Evolutionary conservation across 2,888 invertebrate species (phyloP).

Genomic region (Morpho achilles): DNA sequence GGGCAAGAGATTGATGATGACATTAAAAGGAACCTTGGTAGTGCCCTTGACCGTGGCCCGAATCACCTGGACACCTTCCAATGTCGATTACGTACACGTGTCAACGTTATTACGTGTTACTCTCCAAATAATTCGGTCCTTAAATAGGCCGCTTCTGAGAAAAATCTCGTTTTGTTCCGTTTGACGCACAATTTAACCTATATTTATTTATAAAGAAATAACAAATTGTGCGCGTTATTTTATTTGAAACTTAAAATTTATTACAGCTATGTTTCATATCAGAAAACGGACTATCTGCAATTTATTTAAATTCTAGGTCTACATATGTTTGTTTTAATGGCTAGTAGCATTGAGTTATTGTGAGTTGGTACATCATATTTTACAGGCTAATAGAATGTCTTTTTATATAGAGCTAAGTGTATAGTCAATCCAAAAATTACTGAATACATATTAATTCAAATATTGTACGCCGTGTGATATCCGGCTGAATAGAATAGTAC

Average conservation of each 20-base stretch:
- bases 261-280: neutral
- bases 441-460: no score
- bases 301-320: no score
- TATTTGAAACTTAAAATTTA: neutral
- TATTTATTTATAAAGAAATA: neutral
- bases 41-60: conserved; percentile 6
- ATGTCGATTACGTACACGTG: conserved; percentile 13
- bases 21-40: neutral
- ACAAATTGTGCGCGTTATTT: neutral
- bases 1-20: no score
- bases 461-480: no score
- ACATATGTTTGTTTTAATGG: no score
- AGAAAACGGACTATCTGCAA: no score
- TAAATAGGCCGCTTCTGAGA: conserved; percentile 4
- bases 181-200: neutral
- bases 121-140: conserved; percentile 3
- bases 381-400: no score
- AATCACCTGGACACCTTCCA: conserved; percentile 15
- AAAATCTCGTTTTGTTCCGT: conserved; percentile 3
- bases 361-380: no score
- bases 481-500: no score
- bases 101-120: neutral
- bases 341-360: no score
- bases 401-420: no score
- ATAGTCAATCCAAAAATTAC: no score